Conservation (phyloP, 2,888 invertebrate genomes). For the Geotrupes spiniger region DNA sequence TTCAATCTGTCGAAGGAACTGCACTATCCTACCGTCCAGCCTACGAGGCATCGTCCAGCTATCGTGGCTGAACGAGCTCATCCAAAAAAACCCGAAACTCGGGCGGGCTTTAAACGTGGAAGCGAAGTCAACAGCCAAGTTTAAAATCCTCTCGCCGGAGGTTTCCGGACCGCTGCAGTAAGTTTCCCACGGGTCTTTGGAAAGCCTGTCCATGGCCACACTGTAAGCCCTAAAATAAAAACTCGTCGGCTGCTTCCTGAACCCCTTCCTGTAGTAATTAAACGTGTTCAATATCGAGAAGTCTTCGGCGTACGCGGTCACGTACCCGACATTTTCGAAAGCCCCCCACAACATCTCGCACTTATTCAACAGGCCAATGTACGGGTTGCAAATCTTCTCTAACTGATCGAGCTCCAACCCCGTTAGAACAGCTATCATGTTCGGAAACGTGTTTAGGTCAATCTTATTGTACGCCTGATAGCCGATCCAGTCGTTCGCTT, state of each 20-base stretch:
- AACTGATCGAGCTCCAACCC: slow-evolving; percentile 48
- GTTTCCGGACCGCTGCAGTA: slow-evolving; percentile 62
- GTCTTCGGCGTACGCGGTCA: slow-evolving; percentile 79
- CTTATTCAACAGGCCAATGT: slow-evolving; percentile 55
- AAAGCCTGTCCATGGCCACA: slow-evolving; percentile 62
- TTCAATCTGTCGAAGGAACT: slow-evolving; percentile 56
- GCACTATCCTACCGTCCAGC: slow-evolving; percentile 63
- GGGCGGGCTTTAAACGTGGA: slow-evolving; percentile 59
- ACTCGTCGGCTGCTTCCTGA: slow-evolving; percentile 71
- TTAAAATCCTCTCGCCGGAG: slow-evolving; percentile 67
- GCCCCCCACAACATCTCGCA: slow-evolving; percentile 76
- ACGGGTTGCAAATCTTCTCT: neutral
- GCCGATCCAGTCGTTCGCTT: slow-evolving; percentile 49
- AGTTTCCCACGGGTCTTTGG: slow-evolving; percentile 53
- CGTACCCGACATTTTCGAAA: slow-evolving; percentile 67
- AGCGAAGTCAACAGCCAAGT: slow-evolving; percentile 67
- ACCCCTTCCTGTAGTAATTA: slow-evolving; percentile 68
- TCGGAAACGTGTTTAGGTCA: slow-evolving; percentile 87
- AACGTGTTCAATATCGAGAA: slow-evolving; percentile 70
- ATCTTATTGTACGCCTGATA: slow-evolving; percentile 57
- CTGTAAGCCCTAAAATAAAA: slow-evolving; percentile 76
- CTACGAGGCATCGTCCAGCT: slow-evolving; percentile 63
- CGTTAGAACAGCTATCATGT: slow-evolving; percentile 77
- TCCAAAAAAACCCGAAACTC: slow-evolving; percentile 77
- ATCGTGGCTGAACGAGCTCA: slow-evolving; percentile 74